Conservation (phyloP, 2,797 vertebrate species). For the Mastacembelus armatus region DNA sequence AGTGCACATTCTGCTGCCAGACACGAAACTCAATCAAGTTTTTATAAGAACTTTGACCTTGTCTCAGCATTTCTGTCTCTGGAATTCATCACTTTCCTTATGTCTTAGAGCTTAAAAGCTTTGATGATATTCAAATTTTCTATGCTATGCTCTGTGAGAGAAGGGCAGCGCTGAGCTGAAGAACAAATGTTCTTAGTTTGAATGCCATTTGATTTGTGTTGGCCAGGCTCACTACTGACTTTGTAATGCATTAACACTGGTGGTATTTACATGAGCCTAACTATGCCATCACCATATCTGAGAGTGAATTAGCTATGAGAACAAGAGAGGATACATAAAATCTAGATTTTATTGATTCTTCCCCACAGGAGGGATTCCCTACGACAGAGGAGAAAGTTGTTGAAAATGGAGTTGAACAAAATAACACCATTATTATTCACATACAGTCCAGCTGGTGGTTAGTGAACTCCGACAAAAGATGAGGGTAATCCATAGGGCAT, state of each 20-base stretch:
- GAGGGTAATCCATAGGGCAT: constrained; percentile 27
- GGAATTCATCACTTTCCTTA: constrained; percentile 4
- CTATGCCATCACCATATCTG: too few species aligned
- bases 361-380: background rate
- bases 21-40: constrained; percentile 49
- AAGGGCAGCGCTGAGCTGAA: too few species aligned
- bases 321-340: too few species aligned
- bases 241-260: too few species aligned
- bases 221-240: too few species aligned
- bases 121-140: too few species aligned
- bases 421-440: background rate
- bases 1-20: constrained; percentile 45
- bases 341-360: too few species aligned
- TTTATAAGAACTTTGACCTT: constrained; percentile 49
- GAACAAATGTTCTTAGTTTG: too few species aligned
- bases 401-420: background rate
- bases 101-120: background rate
- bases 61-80: constrained; percentile 5
- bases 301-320: too few species aligned
- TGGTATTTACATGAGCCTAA: too few species aligned
- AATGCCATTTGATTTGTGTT: too few species aligned
- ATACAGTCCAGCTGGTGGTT: background rate
- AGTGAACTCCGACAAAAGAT: constrained; percentile 6
- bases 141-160: too few species aligned
- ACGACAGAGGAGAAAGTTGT: background rate